Percentiles rank a stretch among this genome's conserved stretches.
Evolutionary conservation across 2,113 vertebrate genomes (phyloP).

Genomic region (Anguilla rostrata): DNA sequence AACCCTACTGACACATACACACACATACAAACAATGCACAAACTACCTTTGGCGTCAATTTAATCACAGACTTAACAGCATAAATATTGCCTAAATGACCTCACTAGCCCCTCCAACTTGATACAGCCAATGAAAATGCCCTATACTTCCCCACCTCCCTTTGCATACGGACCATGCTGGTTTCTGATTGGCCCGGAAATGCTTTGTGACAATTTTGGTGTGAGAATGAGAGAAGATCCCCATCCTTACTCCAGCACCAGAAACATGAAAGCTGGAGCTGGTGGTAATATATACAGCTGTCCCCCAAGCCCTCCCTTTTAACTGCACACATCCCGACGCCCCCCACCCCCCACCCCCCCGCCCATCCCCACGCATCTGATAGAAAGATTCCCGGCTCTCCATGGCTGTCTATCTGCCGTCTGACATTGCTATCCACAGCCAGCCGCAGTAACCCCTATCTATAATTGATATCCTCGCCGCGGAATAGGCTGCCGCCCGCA

Average conservation of each 20-base stretch:
- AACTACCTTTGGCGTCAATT: neutral
- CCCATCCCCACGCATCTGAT: conserved; percentile 83
- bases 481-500: conserved; percentile 90
- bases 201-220: neutral
- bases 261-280: conserved; percentile 14
- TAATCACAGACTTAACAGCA: neutral
- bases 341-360: conserved; percentile 39
- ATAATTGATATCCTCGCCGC: conserved; percentile 99
- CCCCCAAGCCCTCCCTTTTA: conserved; percentile 16
- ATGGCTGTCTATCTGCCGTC: conserved; percentile 91
- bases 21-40: conserved; percentile 5
- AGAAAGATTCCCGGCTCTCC: conserved; percentile 95
- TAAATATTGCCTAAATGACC: neutral
- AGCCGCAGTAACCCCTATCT: conserved; percentile 97
- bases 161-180: neutral
- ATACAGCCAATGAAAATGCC: neutral
- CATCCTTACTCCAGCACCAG: neutral
- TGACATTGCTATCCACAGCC: conserved; percentile 87
- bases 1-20: too few relatives aligned
- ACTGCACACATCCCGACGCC: conserved; percentile 31
- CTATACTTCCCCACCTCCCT: neutral
- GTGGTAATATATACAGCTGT: conserved; percentile 31
- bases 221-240: neutral
- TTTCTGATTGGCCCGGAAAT: neutral
- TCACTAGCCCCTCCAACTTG: neutral